Conservation (phyloP, 2,797 vertebrate genomes). For the Percopsis omiscomaycus region DNA sequence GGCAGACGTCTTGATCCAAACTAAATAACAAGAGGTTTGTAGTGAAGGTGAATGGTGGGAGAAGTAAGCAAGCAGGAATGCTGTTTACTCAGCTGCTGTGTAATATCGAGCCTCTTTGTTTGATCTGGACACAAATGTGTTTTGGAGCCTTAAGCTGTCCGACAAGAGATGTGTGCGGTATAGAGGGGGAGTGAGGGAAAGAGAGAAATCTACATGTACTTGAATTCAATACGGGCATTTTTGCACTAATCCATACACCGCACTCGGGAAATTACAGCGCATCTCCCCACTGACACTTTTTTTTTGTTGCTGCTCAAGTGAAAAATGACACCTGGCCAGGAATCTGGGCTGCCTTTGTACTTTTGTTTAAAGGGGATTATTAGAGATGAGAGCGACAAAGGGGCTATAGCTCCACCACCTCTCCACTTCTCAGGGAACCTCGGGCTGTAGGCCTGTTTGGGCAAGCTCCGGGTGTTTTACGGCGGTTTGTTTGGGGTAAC, state of each 20-base stretch:
- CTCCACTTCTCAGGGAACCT: constrained; percentile 48
- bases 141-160: constrained; percentile 18
- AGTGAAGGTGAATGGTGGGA: constrained; percentile 51
- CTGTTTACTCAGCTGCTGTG: constrained; percentile 76
- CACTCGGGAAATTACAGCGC: constrained; percentile 6
- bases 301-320: constrained; percentile 31
- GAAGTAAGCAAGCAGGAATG: constrained; percentile 52
- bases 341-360: constrained; percentile 56
- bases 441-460: constrained; percentile 56
- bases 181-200: constrained; percentile 4
- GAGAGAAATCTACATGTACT: constrained; percentile 4
- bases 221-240: constrained; percentile 28
- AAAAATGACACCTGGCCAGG: constrained; percentile 54
- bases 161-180: not conserved
- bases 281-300: constrained; percentile 12
- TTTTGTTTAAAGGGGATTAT: constrained; percentile 63
- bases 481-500: constrained; percentile 68
- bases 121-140: constrained; percentile 60
- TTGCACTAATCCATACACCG: constrained; percentile 5
- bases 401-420: constrained; percentile 41
- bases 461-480: constrained; percentile 55
- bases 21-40: constrained; percentile 54
- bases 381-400: constrained; percentile 59
- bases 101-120: constrained; percentile 56
- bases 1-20: constrained; percentile 59